phyloP scores from a whole-genome alignment of 2,888 invertebrate genomes.

The Dasypolia templi region DNA sequence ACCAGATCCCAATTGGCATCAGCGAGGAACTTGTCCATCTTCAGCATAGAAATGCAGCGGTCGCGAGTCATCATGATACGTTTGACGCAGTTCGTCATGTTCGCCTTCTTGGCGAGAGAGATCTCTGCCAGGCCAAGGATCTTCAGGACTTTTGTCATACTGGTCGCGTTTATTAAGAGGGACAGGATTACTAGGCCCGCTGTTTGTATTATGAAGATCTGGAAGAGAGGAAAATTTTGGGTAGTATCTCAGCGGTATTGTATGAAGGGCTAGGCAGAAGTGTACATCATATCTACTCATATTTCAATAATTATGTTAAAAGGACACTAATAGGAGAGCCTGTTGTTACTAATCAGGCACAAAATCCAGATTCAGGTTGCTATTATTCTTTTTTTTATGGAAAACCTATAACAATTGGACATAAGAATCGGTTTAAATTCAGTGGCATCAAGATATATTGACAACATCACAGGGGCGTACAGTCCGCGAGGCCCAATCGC shows the following conservation, averaged over 20 bases:
- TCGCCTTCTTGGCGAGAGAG: slow-evolving; percentile 88
- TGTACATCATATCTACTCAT: no score
- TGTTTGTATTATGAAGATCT: slow-evolving; percentile 90
- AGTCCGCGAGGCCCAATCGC: no score
- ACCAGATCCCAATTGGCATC: slow-evolving; percentile 92
- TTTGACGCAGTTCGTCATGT: slow-evolving; percentile 90
- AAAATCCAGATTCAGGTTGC: no score
- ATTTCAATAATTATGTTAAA: no score
- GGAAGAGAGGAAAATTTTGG: slow-evolving; percentile 6
- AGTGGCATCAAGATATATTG: not conserved
- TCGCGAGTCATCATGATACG: slow-evolving; percentile 86
- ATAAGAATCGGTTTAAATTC: not conserved
- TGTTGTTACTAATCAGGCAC: no score
- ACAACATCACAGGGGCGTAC: no score
- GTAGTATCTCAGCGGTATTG: no score
- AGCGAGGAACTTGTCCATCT: slow-evolving; percentile 91
- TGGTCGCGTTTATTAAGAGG: slow-evolving; percentile 90
- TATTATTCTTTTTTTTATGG: no score
- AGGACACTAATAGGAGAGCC: no score
- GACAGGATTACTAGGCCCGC: slow-evolving; percentile 91
- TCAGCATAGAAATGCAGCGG: slow-evolving; percentile 89
- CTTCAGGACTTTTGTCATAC: slow-evolving; percentile 87
- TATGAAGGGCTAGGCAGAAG: not conserved
- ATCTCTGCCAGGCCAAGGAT: slow-evolving; percentile 88
- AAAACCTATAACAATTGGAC: no score